Base-by-base conservation (phyloP, 2,888 invertebrate genomes). In the Coremacera marginata region DNA sequence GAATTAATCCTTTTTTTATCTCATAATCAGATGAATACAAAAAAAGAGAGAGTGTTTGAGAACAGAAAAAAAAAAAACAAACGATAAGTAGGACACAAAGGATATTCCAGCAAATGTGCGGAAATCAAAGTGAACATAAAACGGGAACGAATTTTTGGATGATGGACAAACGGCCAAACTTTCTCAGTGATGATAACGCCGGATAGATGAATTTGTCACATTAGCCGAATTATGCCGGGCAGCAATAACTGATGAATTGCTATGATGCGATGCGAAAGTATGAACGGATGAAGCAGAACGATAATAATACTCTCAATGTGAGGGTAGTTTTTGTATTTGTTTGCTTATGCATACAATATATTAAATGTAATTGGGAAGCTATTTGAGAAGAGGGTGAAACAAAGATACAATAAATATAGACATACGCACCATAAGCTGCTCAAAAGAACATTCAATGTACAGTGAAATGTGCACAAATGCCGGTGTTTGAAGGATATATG, bases 121-220 rank as follows among this genome's bases (percentile, higher is more conserved):
- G 52, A 70, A 70, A 70, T 70, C 27, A 55, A 62, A 49, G 25
- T 25, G 22, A 57, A 57, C 57, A 25, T 22, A 34, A 57, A 57
- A 49, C 49, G 62, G 44, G 44, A 72, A 31, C 7, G 62, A 27
- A 72, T 72, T 60, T 71, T n/a, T 31, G 31, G 44, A n/a, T 52
- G 52, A 52, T n/a, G 52, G 19, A 52, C 52, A 19, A 31, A 63
- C 63, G n/a, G 9, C 31, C 62, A 27, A 27, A 11, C 62, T 16
- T 5, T 25, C 62, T 5, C 16, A 16, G 16, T 27, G n/a, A 31
- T 49, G 63, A n/a, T n/a, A n/a, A 55, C 9, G 34, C 11, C 73
- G 77, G 74, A 77, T 62, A 51, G 31, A 73, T 34, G 71, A 75
- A 77, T 77, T 77, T 75, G 77, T 75, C 70, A 71, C 70, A 77